Evolutionary conservation across 2,797 vertebrate species (phyloP), one percentile per base, ranked within the genome.

Genomic region (Characodon lateralis): DNA sequence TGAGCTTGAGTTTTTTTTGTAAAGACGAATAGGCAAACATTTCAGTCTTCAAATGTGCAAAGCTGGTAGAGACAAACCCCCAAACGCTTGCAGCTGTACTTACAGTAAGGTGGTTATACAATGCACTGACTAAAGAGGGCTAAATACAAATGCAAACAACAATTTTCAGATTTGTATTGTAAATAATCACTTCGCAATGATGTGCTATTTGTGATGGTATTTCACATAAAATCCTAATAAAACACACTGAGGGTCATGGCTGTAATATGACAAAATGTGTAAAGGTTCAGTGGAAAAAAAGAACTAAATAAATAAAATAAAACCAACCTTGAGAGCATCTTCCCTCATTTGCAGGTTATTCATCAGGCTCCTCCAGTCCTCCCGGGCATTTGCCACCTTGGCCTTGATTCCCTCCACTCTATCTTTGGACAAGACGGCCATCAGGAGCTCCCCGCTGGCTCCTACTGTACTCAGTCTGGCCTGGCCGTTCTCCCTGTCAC

Each of bases 311-410:
- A n/a, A n/a, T n/a, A n/a, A 81, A 80, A 80, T 71, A 73, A 74
- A 73, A 83, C 90, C 26, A 79, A 94, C 98, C 97, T 99, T 97
- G 68, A 99, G 91, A 6, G 95, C 89, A 48, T 96, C 96, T 91
- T 98, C 96, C 80, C 97, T 97, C 82, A 93, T 95, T 89, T 97
- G 96, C 74, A 99, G 95, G 68, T 96, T 97, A 72, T 95, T 95
- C 90, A 98, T 95, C 83, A 99, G 96, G 70, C 89, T 96, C 91
- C 96, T 98, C 98, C 97, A 99, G 10, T 99, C 97, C 58, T 97
- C 97, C 85, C 96, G 97, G 78, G 97, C 95, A 0, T 94, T 90
- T 68, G 84, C 86, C 78, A 94, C 94, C 92, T 99, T 99, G 86
- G 96, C 94, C 86, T 90, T 95, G 88, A 98, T 92, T 73, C 91